phyloP scores from a whole-genome alignment of 2,113 vertebrate genomes.

The Accipiter cooperii region DNA sequence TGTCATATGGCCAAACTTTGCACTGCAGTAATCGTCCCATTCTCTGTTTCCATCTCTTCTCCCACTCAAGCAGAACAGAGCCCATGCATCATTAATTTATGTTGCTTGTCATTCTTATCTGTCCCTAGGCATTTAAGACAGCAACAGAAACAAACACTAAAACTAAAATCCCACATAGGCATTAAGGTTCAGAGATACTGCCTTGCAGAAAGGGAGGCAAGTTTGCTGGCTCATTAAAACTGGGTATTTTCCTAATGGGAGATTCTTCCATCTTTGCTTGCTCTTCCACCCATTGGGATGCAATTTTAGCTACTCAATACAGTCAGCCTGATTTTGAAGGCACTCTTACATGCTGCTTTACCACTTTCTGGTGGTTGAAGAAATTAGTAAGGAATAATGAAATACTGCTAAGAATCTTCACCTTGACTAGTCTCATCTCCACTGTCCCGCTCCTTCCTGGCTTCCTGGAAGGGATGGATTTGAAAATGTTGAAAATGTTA shows the following conservation, averaged over 20 bases:
- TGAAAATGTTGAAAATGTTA: background rate
- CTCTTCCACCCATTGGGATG: background rate
- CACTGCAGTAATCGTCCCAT: background rate
- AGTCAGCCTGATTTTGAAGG: background rate
- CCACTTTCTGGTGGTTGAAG: background rate
- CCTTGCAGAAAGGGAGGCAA: background rate
- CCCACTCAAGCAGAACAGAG: background rate
- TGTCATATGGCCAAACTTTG: slow-evolving; percentile 21
- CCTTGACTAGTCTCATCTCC: background rate
- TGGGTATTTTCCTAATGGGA: background rate
- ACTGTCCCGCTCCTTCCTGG: background rate
- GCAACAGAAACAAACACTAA: background rate
- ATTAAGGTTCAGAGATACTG: background rate
- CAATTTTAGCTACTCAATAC: background rate
- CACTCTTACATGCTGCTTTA: background rate
- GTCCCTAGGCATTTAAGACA: background rate
- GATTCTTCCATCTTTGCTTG: background rate
- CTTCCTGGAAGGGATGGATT: background rate
- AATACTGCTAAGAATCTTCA: background rate
- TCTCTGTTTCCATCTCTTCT: background rate
- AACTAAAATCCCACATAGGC: background rate
- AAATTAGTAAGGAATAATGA: background rate
- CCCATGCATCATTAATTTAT: background rate
- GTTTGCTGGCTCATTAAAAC: background rate
- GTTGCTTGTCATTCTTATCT: background rate